Evolutionary conservation across 2,113 vertebrate species (phyloP), one percentile per base, ranked within the genome.

Genomic region (Proteles cristata): DNA sequence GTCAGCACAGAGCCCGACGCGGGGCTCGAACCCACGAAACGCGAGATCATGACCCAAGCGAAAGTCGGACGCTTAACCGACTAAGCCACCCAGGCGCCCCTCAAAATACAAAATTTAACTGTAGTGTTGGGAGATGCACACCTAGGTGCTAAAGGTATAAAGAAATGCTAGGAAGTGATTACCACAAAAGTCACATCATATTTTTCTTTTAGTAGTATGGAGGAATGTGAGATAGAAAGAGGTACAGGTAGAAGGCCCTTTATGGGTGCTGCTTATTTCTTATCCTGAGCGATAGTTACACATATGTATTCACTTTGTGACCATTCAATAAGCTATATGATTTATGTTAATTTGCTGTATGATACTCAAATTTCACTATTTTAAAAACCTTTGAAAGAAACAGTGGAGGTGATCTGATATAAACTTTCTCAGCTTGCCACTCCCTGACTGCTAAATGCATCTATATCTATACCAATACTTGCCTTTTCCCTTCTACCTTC

Each of bases 41-140:
- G n/a, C n/a, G n/a, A n/a, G n/a, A n/a, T n/a, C n/a, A n/a, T n/a
- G n/a, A n/a, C n/a, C n/a, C n/a, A n/a, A n/a, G n/a, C n/a, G n/a
- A n/a, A n/a, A n/a, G n/a, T n/a, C n/a, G n/a, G n/a, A n/a, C n/a
- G n/a, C n/a, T n/a, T n/a, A n/a, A n/a, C n/a, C n/a, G n/a, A n/a
- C n/a, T n/a, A n/a, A n/a, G n/a, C n/a, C n/a, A n/a, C n/a, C n/a
- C n/a, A n/a, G n/a, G n/a, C n/a, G n/a, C n/a, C n/a, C n/a, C n/a
- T 77, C 63, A 88, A 71, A 87, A 50, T 50, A 88, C 35, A 81
- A 94, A 81, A 80, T 88, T 71, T 81, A 81, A 81, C 76, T 58
- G 28, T 80, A 81, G 31, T 50, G 53, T 48, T 88, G 23, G 48
- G 39, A 50, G 65, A 61, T 71, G 25, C 50, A 88, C 25, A 71